Conservation (phyloP, 2,113 vertebrate genomes). For the Alectura lathami region DNA sequence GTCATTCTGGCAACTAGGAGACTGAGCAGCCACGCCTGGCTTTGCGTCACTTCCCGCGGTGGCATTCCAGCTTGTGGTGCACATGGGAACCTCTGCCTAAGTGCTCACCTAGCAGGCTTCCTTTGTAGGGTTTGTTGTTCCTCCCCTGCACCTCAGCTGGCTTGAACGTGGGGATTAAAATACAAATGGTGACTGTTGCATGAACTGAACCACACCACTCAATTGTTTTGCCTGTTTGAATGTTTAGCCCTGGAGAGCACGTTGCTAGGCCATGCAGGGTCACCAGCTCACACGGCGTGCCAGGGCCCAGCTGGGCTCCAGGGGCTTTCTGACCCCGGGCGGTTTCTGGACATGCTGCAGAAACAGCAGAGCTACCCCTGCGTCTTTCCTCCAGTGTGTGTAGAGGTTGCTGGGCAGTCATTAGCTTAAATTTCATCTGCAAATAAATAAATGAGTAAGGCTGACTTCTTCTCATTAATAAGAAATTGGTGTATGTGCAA, state of each 20-base stretch:
- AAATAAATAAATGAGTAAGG: conserved; percentile 32
- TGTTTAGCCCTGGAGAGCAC: neutral
- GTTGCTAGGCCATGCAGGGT: neutral
- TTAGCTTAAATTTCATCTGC: conserved; percentile 24
- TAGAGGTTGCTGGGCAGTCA: neutral
- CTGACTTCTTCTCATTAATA: neutral
- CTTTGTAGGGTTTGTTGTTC: neutral
- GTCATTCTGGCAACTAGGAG: neutral
- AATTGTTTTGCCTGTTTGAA: neutral
- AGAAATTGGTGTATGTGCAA: neutral
- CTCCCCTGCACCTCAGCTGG: neutral
- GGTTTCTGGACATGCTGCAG: neutral
- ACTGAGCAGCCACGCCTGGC: fast-evolving
- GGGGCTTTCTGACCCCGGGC: neutral
- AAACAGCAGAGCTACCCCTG: neutral
- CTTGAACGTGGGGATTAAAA: neutral
- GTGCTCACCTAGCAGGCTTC: fast-evolving
- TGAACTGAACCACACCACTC: neutral
- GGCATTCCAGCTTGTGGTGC: neutral
- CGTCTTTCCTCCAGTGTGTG: neutral
- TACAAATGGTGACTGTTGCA: neutral
- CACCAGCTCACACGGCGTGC: neutral
- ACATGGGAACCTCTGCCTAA: neutral
- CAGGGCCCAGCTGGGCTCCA: neutral
- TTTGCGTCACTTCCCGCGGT: fast-evolving